phyloP scores from a whole-genome alignment of 1,140 invertebrate species.

The Aleiodes sp. region DNA sequence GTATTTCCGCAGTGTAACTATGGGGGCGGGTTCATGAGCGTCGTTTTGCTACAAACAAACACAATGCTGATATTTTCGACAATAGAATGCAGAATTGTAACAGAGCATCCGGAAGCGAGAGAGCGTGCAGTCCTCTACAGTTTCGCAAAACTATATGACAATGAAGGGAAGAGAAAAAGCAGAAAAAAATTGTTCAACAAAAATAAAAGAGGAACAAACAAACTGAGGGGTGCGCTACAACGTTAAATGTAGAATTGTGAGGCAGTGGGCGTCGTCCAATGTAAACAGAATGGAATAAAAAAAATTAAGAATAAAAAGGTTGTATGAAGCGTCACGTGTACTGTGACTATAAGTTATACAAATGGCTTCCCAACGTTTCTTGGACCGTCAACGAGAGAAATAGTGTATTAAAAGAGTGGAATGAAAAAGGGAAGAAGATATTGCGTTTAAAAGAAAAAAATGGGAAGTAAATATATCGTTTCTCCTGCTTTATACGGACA shows the following conservation, averaged over 20 bases:
- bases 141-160: not conserved
- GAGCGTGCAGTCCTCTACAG: slow-evolving; percentile 17
- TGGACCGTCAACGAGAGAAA: slow-evolving; percentile 22
- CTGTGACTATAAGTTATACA: slow-evolving; percentile 49
- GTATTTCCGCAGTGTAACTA: not conserved
- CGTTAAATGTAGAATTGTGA: slow-evolving; percentile 22
- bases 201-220: not conserved
- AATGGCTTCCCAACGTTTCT: slow-evolving; percentile 41
- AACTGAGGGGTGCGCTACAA: slow-evolving; percentile 22
- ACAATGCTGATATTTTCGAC: slow-evolving; percentile 30
- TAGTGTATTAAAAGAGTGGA: slow-evolving; percentile 33
- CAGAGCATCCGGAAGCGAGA: slow-evolving; percentile 23
- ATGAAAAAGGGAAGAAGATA: slow-evolving; percentile 33
- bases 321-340: slow-evolving; percentile 34
- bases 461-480: slow-evolving; percentile 49
- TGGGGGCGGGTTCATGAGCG: slow-evolving; percentile 9
- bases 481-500: slow-evolving; percentile 36
- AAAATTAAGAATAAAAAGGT: not conserved
- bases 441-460: slow-evolving; percentile 26
- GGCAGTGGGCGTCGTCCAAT: slow-evolving; percentile 38
- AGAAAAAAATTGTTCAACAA: not conserved
- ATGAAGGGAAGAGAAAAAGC: not conserved
- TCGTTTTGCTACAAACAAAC: slow-evolving; percentile 27
- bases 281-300: slow-evolving; percentile 40
- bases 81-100: slow-evolving; percentile 25